Base-by-base conservation (phyloP, 2,113 vertebrate genomes). In the Sinocyclocheilus grahami region DNA sequence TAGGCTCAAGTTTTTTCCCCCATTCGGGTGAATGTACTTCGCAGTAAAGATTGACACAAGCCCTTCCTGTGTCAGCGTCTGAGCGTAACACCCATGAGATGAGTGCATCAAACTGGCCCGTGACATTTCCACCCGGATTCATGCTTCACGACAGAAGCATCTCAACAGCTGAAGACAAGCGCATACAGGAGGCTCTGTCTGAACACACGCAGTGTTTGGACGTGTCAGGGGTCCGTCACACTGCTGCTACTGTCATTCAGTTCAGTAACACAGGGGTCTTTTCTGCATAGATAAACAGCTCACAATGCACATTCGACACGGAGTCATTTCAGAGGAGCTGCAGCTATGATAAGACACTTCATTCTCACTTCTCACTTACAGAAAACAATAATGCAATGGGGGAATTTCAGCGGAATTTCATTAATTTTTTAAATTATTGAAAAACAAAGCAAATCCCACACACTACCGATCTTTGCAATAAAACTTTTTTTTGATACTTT, bases 181-280 rank as follows among this genome's bases (percentile, higher is more conserved):
- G 14, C 65, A 69, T 27, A 69, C 65, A 69, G 30, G 65, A 69
- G 65, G 14, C 65, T 18, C 27, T 69, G 65, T 69, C 13, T 69
- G 27, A 8, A 27, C 74, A 75, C 42, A 75, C 12, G n/a, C 42
- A 8, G 65, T 67, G 65, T 67, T 67, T 33, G 65, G 65, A 67
- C 6, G 65, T 69, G 65, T 69, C 65, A 69, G 65, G 65, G 65
- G 65, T 69, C 30, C 14, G 30, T 55, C 30, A 72, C 82, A 55
- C 82, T 30, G 87, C 91, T 87, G 83, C 89, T 86, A 87, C 80
- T 90, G 88, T 89, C 87, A 87, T 85, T 90, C 89, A 87, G 62
- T 89, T 87, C 85, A 71, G 75, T 87, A 85, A 89, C n/a, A 12
- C 78, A 42, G 48, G 58, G 42, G 67, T 14, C 72, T 71, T 77